Evolutionary conservation across 2,113 vertebrate species (phyloP), one percentile per base, ranked within the genome.

Genomic region (Malurus alboscapulatus): DNA sequence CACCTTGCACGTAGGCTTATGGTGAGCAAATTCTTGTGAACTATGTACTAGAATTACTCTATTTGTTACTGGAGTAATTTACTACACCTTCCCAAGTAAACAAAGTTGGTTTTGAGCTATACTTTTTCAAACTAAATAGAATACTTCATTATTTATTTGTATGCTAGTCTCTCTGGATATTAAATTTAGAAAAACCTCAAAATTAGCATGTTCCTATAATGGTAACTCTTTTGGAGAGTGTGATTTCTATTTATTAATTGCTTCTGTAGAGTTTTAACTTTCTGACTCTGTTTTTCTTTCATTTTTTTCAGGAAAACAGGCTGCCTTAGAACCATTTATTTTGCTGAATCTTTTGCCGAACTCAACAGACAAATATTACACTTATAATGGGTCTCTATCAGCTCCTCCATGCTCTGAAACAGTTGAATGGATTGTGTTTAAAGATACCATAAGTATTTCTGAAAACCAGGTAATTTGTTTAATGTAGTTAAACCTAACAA

Each of bases 351-450:
- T 99, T 88, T 97, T 99, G 81, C 99, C 99, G 0, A 98, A 98
- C 71, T 97, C 98, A 91, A 99, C 98, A 1, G 98, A 99, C 69
- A 99, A 99, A 87, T 99, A 99, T 84, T 99, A 99, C 80, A 98
- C 98, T 84, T 99, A 99, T 75, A 99, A 99, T 61, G 99, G 99
- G 44, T 99, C 99, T 6, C 95, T 99, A 94, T 99, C 99, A 29
- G 97, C 97, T 21, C 99, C 99, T 30, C 99, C 99, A 27, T 99
- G 99, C 97, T 97, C 97, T 22, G 99, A 99, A 97, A 98, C 98
- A 0, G 99, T 99, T 17, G 98, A 99, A 96, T 99, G 99, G 99
- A 98, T 99, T 94, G 92, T 99, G 69, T 99, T 99, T 93, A 99
- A 98, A 97, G 98, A 99, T 87, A 98, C 98, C 1, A 98, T 98